phyloP scores from a whole-genome alignment of 1,140 invertebrate species.

The Trichonephila clavata region DNA sequence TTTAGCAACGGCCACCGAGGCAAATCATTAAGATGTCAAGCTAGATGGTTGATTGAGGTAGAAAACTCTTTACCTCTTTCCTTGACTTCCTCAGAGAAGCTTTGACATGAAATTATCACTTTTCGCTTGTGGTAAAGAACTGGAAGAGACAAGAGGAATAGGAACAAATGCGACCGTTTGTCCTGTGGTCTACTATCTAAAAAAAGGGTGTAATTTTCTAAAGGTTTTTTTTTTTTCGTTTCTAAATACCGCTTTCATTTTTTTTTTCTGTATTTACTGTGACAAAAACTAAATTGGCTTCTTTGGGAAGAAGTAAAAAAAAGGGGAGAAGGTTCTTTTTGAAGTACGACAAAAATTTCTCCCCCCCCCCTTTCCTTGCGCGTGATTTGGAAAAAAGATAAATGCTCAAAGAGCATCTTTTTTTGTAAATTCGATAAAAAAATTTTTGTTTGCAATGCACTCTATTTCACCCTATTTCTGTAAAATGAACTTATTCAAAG shows the following conservation, averaged over 20 bases:
- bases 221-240: not conserved
- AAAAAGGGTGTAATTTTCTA: not conserved
- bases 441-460: too few relatives aligned
- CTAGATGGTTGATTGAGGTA: not conserved
- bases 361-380: too few relatives aligned
- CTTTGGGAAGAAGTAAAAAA: too few relatives aligned
- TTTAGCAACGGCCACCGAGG: not conserved
- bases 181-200: not conserved
- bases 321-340: too few relatives aligned
- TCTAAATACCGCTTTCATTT: not conserved
- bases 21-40: not conserved
- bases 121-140: not conserved
- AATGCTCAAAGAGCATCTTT: too few relatives aligned
- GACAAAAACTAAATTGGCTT: not conserved
- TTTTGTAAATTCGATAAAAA: too few relatives aligned
- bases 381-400: too few relatives aligned
- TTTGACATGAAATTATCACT: not conserved
- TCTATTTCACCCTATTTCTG: too few relatives aligned
- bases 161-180: not conserved
- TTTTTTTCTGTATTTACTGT: not conserved
- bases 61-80: not conserved
- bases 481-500: too few relatives aligned
- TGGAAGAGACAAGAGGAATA: not conserved
- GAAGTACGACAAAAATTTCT: too few relatives aligned
- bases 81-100: not conserved